Base-by-base conservation (phyloP, 2,797 vertebrate genomes). In the Aulostomus chinensis region DNA sequence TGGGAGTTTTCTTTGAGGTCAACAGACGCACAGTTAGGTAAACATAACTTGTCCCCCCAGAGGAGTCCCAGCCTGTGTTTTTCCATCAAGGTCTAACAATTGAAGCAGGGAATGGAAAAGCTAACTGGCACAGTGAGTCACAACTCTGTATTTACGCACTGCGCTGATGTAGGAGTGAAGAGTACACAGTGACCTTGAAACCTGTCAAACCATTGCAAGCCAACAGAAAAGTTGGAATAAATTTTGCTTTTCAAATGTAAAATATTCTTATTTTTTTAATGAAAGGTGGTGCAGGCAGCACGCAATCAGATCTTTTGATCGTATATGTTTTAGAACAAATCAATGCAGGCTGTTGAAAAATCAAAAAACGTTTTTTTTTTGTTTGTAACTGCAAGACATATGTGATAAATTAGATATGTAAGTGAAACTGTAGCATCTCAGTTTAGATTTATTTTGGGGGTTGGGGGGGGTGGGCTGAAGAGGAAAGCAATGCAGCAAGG, bases 121-220 rank as follows among this genome's bases (percentile, higher is more conserved):
- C 17, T 30, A 48, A 46, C 64, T 37, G 29, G 31, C 45, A 9
- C 9, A 51, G 20, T 39, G 57, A 32, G 43, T n/a, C 56, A 36
- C 39, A 53, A 30, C 31, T 34, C 21, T 59, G 45, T 25, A 9
- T 25, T 56, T 31, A 47, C 14, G 46, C 16, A 14, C 25, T 51
- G 31, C 9, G 24, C 16, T 58, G 39, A 45, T 47, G 43, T 36
- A 24, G 22, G 31, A 14, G 33, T 7, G 11, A 37, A 33, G 11
- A 48, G 16, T 45, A 48, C 21, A 30, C 12, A 35, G 37, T 58
- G 61, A 72, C 65, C 54, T 68, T 78, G 69, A 66, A 54, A 18
- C 10, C 20, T 53, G 42, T 22, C 58, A 43, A 32, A 30, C 36
- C 21, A 22, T 30, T 26, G 16, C n/a, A n/a, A n/a, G n/a, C n/a